Evolutionary conservation across 2,888 invertebrate species (phyloP).

Genomic region (Tiphia femorata): DNA sequence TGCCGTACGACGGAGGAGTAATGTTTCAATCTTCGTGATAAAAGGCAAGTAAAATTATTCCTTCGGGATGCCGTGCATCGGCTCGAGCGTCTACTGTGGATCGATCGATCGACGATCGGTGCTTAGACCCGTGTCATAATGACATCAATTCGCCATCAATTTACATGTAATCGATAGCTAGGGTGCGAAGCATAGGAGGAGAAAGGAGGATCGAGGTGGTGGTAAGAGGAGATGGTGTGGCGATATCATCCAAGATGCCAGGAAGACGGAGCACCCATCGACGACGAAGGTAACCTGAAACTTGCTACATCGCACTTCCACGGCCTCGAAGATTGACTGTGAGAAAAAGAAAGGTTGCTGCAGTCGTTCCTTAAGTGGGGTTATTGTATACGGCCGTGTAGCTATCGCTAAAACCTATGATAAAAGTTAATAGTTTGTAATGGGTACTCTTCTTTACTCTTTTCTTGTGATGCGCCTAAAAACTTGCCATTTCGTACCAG

Average conservation of each 20-base stretch:
- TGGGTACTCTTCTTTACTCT: too few relatives aligned
- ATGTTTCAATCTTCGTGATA: not conserved
- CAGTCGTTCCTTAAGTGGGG: too few relatives aligned
- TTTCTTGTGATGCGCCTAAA: too few relatives aligned
- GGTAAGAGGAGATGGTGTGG: too few relatives aligned
- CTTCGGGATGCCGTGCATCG: not conserved
- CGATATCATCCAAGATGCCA: slow-evolving; percentile 11
- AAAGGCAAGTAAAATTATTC: not conserved
- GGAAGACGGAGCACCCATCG: slow-evolving; percentile 7
- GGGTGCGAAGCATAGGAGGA: not conserved
- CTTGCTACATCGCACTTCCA: too few relatives aligned
- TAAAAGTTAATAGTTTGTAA: too few relatives aligned
- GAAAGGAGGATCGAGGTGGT: not conserved
- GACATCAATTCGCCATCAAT: slow-evolving; percentile 38
- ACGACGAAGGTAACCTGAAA: slow-evolving; percentile 1
- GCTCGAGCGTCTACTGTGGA: slow-evolving; percentile 3
- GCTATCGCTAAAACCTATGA: too few relatives aligned
- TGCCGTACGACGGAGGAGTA: not conserved
- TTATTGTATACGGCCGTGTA: too few relatives aligned
- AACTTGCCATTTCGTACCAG: too few relatives aligned
- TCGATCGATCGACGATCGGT: slow-evolving; percentile 35
- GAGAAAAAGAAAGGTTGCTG: too few relatives aligned
- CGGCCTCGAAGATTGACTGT: too few relatives aligned
- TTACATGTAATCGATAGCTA: slow-evolving; percentile 28
- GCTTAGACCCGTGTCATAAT: slow-evolving; percentile 26